phyloP scores from a whole-genome alignment of 2,113 vertebrate genomes.

The Heterotis niloticus region DNA sequence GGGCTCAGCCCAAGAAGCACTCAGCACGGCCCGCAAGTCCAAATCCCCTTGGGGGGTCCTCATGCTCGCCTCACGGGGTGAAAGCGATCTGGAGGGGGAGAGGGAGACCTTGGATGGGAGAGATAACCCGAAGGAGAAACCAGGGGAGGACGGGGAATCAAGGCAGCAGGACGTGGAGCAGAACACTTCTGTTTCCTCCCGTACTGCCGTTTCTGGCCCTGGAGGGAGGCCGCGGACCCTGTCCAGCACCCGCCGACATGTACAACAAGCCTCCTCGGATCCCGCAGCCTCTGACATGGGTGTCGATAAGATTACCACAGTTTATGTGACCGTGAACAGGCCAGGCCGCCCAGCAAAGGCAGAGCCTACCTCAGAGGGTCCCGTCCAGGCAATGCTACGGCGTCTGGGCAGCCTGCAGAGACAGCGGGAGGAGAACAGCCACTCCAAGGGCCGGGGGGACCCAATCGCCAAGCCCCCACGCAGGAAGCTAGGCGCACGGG shows the following conservation, averaged over 20 bases:
- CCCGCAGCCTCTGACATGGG: slow-evolving; percentile 37
- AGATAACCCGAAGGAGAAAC: slow-evolving; percentile 31
- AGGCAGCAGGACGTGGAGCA: slow-evolving; percentile 36
- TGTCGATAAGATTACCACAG: slow-evolving; percentile 66
- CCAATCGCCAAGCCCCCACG: slow-evolving; percentile 74
- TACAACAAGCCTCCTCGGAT: slow-evolving; percentile 58
- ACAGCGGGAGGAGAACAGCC: slow-evolving; percentile 56
- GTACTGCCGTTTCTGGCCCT: slow-evolving; percentile 43
- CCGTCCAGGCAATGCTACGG: slow-evolving; percentile 75
- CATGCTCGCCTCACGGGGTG: slow-evolving; percentile 59
- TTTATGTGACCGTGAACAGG: slow-evolving; percentile 81
- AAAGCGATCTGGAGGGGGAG: slow-evolving; percentile 46
- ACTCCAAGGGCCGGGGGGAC: slow-evolving; percentile 52
- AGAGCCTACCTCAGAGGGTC: slow-evolving; percentile 59
- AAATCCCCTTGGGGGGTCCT: slow-evolving; percentile 65
- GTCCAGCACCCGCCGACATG: slow-evolving; percentile 62
- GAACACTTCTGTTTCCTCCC: slow-evolving; percentile 40
- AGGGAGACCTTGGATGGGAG: slow-evolving; percentile 30
- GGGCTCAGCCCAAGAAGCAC: slow-evolving; percentile 63
- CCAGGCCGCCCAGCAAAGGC: slow-evolving; percentile 51
- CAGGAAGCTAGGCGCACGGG: slow-evolving; percentile 65
- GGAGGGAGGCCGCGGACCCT: slow-evolving; percentile 49
- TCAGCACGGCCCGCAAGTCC: slow-evolving; percentile 62
- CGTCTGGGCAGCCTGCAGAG: slow-evolving; percentile 80
- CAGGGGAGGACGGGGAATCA: slow-evolving; percentile 17